Conservation (phyloP, 2,888 invertebrate species). For the Zaprionus bogoriensis region DNA sequence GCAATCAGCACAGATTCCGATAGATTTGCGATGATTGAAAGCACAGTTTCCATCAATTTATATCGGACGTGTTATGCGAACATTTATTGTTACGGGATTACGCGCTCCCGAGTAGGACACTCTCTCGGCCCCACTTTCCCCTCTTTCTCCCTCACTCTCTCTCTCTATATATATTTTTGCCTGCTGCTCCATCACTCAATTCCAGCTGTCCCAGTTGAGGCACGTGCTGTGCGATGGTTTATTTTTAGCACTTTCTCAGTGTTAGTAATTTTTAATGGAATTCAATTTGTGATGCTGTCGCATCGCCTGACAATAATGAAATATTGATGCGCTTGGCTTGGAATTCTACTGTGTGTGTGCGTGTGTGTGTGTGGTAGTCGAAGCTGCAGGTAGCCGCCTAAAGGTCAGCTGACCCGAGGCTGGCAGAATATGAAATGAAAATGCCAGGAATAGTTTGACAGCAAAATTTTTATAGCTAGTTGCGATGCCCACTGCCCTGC, state of each 20-base stretch:
- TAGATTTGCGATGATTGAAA: constrained; percentile 15
- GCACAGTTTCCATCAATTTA: constrained; percentile 29
- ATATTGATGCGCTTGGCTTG: constrained; percentile 33
- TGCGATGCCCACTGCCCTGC: no score
- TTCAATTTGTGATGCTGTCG: constrained; percentile 40
- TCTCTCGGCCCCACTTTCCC: not conserved
- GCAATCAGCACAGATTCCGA: not conserved
- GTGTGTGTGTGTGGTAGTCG: no score
- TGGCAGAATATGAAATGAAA: no score
- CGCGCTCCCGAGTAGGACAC: not conserved
- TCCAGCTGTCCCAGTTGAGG: constrained; percentile 17
- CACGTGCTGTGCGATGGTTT: constrained; percentile 44
- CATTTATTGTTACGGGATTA: constrained; percentile 31
- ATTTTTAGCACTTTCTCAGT: constrained; percentile 44
- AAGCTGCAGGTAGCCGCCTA: not conserved
- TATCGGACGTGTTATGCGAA: constrained; percentile 39
- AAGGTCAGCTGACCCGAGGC: not conserved
- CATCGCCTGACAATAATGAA: constrained; percentile 27
- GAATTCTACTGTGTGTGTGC: no score
- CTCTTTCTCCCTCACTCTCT: not conserved
- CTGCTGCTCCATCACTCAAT: constrained; percentile 17
- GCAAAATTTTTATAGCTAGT: no score
- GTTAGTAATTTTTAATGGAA: constrained; percentile 48
- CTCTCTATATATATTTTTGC: no score
- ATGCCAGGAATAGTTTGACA: no score